A percentile compares a stretch with the other conserved stretches of the same genome.
These are phyloP conservation scores for Aphelinus atriplicis DNA, from an alignment of 1,140 invertebrate species.

Conservation along the genomic window DNA sequence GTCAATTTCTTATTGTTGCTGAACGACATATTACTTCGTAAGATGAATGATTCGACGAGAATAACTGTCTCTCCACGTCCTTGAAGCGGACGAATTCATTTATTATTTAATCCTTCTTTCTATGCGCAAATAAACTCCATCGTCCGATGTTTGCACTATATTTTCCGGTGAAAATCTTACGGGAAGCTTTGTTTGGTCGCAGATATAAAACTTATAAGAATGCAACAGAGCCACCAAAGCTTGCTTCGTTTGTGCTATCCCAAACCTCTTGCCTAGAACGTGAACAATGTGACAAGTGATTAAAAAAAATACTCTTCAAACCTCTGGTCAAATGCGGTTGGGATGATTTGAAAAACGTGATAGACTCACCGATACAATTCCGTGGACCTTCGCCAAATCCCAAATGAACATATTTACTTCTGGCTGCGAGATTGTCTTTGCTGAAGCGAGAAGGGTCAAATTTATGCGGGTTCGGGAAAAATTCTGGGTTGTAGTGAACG, in stretches of 20 bases:
- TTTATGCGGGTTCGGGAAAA: constrained; percentile 68
- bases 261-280: constrained; percentile 10
- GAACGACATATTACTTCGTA: too few species aligned
- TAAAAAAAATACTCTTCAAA: background rate
- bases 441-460: constrained; percentile 73
- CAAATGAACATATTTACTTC: constrained; percentile 61
- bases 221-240: background rate
- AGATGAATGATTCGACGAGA: too few species aligned
- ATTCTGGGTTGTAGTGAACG: constrained; percentile 58
- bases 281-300: background rate
- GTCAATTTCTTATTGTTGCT: too few species aligned
- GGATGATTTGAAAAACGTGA: background rate
- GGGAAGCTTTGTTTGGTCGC: background rate
- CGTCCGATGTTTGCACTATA: background rate
- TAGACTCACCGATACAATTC: constrained; percentile 66
- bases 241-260: constrained; percentile 2
- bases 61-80: too few species aligned
- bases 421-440: constrained; percentile 54
- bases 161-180: background rate
- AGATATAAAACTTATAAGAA: background rate
- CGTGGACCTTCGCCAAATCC: constrained; percentile 70
- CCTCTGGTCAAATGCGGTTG: background rate
- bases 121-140: background rate
- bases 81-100: too few species aligned
- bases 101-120: background rate